phyloP scores from a whole-genome alignment of 2,888 invertebrate genomes.

The Noctuana brunneofusca region DNA sequence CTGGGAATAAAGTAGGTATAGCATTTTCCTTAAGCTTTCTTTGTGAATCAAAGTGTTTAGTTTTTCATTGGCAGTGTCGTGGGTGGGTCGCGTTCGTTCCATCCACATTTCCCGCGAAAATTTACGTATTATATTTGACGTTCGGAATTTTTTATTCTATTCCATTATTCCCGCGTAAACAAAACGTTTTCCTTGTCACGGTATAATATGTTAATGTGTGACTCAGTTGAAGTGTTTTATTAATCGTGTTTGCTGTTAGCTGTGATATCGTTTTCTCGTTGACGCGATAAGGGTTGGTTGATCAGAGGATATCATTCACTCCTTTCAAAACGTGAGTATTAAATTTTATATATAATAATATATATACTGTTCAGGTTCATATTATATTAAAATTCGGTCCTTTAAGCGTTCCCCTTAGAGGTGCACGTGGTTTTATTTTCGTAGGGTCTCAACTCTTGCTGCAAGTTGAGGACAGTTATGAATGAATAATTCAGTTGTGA shows the following conservation, averaged over 20 bases:
- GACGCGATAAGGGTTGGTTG: conserved; percentile 43
- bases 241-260: conserved; percentile 50
- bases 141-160: conserved; percentile 35
- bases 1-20: conserved; percentile 64
- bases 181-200: conserved; percentile 39
- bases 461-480: conserved; percentile 16
- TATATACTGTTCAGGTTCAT: neutral
- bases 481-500: conserved; percentile 54
- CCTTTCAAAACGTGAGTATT: conserved; percentile 43
- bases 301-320: conserved; percentile 40
- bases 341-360: conserved; percentile 4
- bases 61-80: too few species aligned
- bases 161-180: conserved; percentile 35
- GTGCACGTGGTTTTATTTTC: conserved; percentile 4
- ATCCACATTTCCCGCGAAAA: conserved; percentile 74
- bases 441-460: neutral
- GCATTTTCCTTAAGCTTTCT: conserved; percentile 63
- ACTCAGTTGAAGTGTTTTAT: conserved; percentile 54
- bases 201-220: conserved; percentile 59
- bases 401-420: neutral
- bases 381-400: too few species aligned
- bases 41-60: conserved; percentile 63
- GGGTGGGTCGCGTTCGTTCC: conserved; percentile 51
- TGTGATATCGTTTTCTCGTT: conserved; percentile 50
- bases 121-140: conserved; percentile 54